Base-by-base conservation (phyloP, 1,140 invertebrate genomes). In the Ceratina calcarata region DNA sequence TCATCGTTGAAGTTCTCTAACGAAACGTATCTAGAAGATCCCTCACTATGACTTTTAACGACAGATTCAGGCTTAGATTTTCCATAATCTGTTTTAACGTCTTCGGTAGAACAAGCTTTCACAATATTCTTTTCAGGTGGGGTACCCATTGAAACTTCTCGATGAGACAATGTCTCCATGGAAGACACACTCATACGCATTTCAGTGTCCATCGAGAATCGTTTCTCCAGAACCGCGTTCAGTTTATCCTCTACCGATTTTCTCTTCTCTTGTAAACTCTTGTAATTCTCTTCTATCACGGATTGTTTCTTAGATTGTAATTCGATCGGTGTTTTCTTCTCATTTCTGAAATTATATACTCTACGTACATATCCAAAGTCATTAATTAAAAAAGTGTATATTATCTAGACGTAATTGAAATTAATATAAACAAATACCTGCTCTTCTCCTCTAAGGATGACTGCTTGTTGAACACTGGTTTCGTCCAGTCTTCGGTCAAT, bases 181-280 rank as follows among this genome's bases (percentile, higher is more conserved):
- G 87, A 85, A 18, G 81, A 72, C 20, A 85, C 78, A 3, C 57
- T 84, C 66, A 81, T 82, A 20, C 78, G 79, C 74, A 90, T 90
- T 37, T 75, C 88, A 2, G 81, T 58, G 8, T 91, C 91, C 73
- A 91, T 91, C 0, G 88, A 90, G 27, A 92, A 84, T 64, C 91
- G 90, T 65, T 90, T 93, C 55, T 93, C 92, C 7, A 93, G 85
- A 10, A 93, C 90, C 7, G 92, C 92, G n/a, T 92, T 93, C 0
- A 93, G 64, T 74, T 93, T 93, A 1, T 93, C 91, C 70, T 93
- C 92, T 0, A 93, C 91, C 0, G 92, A 92, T 77, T 89, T 91
- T 10, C 92, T 90, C 51, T 93, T 93, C 16, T 91, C 87, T 10
- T 93, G 89, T 20, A 93, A 82, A 67, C 86, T 92, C 18, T 90